A percentile compares a stretch with the other conserved stretches of the same genome.
phyloP scores from a whole-genome alignment of 2,113 vertebrate genomes.

The Cheirogaleus medius region DNA sequence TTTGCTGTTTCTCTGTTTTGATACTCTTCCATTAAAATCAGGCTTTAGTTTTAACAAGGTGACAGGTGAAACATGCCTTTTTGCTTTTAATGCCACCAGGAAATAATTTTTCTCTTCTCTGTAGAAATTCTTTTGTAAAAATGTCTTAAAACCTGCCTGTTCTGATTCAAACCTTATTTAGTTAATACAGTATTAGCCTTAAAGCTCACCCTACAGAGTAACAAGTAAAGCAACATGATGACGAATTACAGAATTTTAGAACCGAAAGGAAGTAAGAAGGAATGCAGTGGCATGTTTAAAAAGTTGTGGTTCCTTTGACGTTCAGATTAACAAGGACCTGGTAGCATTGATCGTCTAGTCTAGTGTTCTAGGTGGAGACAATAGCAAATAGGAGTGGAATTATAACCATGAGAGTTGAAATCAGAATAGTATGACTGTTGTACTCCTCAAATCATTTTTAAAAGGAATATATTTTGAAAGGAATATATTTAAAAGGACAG shows the following conservation, averaged over 20 bases:
- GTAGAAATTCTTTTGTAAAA: not conserved
- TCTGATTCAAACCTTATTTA: not conserved
- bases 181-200: not conserved
- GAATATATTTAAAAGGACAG: not conserved
- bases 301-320: not conserved
- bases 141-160: not conserved
- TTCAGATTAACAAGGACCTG: not conserved
- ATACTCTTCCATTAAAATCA: not conserved
- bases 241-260: not conserved
- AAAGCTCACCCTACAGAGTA: not conserved
- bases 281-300: not conserved
- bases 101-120: not conserved
- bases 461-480: not conserved
- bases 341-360: not conserved
- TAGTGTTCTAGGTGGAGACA: not conserved
- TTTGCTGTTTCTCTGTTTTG: not conserved
- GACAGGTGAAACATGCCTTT: not conserved
- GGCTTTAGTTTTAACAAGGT: not conserved
- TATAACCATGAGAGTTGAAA: not conserved
- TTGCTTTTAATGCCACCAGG: not conserved
- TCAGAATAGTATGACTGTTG: not conserved
- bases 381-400: not conserved
- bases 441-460: not conserved
- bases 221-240: not conserved
- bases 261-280: not conserved